Base-by-base conservation (phyloP, 1,140 invertebrate species). In the Pygmarrhopalites habei region DNA sequence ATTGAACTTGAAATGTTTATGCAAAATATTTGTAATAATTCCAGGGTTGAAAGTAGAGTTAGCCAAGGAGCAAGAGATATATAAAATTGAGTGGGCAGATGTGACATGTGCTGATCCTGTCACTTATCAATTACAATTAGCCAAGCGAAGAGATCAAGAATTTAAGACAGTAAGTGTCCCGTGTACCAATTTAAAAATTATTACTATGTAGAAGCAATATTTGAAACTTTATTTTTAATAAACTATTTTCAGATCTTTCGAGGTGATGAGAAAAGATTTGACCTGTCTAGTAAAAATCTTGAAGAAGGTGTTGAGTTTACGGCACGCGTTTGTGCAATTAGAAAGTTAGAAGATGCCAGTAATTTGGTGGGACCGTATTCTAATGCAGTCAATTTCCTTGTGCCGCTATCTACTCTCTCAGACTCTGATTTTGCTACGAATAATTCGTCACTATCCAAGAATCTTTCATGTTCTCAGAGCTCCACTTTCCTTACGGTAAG, bases 281-380 rank as follows among this genome's bases (percentile, higher is more conserved):
- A 63, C 30, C 19, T 71, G 23, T 58, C 53, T 29, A 29, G 19
- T 17, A 39, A 60, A 32, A 63, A 71, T 21, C 46, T 71, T n/a
- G 69, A 66, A 21, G 58, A 58, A 44, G 66, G 66, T 15, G 41
- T 53, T 47, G 69, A 71, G n/a, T 68, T 64, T 29, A 35, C 32
- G 1, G 35, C 43, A 12, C 43, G 69, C 12, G 66, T 68, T 30
- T 71, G 69, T 68, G 69, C 69, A 52, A 68, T 71, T 64, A 62
- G 69, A 35, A 4, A 57, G 15, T 69, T 60, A 61, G 58, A 47
- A n/a, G 65, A 70, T 58, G 56, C 60, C 32, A 52, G 44, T 60
- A 29, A 56, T 26, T 57, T 71, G 53, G 49, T 64, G 51, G 69
- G 69, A 41, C 65, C 69, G 19, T 71, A 71, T 46, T 71, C 69